These are phyloP conservation scores for Mylabris sibirica DNA, from an alignment of 2,888 invertebrate genomes.

Conservation along the genomic window DNA sequence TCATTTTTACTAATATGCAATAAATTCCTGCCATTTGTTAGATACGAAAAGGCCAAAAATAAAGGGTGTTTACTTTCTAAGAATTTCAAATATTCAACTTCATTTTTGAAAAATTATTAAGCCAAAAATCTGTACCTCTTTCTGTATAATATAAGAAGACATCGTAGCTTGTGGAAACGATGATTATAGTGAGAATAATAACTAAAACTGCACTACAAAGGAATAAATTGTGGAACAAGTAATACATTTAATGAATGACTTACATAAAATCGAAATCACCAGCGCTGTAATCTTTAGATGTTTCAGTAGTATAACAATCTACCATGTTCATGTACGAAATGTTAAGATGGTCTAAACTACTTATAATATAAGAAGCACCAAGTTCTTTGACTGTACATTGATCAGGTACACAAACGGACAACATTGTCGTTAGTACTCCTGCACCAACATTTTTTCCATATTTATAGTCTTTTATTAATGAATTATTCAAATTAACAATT, in stretches of 20 bases:
- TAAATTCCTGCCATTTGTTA: conserved; percentile 46
- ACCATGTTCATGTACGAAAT: neutral
- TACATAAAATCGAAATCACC: conserved; percentile 25
- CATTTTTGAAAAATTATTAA: conserved; percentile 28
- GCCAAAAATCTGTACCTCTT: conserved; percentile 20
- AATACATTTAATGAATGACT: neutral
- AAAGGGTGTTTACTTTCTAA: conserved; percentile 37
- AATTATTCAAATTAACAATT: neutral
- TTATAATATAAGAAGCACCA: conserved; percentile 22
- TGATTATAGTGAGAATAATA: conserved; percentile 4
- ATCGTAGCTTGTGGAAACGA: conserved; percentile 14
- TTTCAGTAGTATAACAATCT: conserved; percentile 20
- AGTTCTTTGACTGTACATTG: conserved; percentile 26
- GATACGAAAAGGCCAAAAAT: conserved; percentile 44
- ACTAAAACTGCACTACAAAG: conserved; percentile 10
- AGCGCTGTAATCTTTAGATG: conserved; percentile 8
- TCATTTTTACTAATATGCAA: conserved; percentile 36
- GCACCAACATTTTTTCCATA: neutral
- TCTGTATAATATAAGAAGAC: conserved; percentile 10
- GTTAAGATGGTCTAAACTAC: neutral
- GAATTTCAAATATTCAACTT: neutral
- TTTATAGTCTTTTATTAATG: neutral
- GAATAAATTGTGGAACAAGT: neutral
- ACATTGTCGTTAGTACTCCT: neutral
- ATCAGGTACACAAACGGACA: conserved; percentile 26